Evolutionary conservation across 2,113 vertebrate species (phyloP), one percentile per base, ranked within the genome.

Genomic region (Cervus canadensis): DNA sequence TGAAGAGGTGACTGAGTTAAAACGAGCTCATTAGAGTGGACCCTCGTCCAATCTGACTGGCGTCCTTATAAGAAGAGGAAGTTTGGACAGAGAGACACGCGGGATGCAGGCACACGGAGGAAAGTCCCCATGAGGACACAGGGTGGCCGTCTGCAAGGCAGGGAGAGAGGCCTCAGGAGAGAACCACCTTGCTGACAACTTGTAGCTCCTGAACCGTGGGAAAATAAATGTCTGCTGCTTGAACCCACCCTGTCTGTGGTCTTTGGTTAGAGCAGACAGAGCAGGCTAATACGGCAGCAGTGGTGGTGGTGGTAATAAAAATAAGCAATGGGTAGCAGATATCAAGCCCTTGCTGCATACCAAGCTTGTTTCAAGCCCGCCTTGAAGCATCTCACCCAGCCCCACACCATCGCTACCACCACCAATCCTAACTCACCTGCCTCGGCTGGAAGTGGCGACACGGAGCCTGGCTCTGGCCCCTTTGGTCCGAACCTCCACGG

Each of bases 251-350:
- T 1, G 33, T 21, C 36, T 78, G 33, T 57, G 36, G 50, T 12
- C 7, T 64, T 48, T 82, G 36, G 59, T 95, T 21, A 23, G 1
- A 0, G 33, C 9, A 36, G 86, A 21, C 16, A 21, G 15, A 16
- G 45, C 19, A 25, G 81, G 52, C 60, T 60, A n/a, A 62, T 4
- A 7, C 3, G 0, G 33, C 4, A n/a, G 28, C 19, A 2, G 14
- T 7, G 21, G 17, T 30, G 12, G 54, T 21, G 40, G 21, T 19
- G 25, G 82, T 28, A 23, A 89, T 45, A 52, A 45, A 50, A 56
- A 54, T 74, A 54, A 71, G 48, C 17, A 14, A 1, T 5, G 15
- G 10, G 33, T 17, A 17, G 30, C 23, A 14, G 56, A 28, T 57
- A 79, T 45, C 40, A 87, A 26, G 76, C 52, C 23, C 67, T 45